These are phyloP conservation scores for Bergia sp. DNA, from an alignment of 92 coral and sea anemone genomes.

Conservation along the genomic window DNA sequence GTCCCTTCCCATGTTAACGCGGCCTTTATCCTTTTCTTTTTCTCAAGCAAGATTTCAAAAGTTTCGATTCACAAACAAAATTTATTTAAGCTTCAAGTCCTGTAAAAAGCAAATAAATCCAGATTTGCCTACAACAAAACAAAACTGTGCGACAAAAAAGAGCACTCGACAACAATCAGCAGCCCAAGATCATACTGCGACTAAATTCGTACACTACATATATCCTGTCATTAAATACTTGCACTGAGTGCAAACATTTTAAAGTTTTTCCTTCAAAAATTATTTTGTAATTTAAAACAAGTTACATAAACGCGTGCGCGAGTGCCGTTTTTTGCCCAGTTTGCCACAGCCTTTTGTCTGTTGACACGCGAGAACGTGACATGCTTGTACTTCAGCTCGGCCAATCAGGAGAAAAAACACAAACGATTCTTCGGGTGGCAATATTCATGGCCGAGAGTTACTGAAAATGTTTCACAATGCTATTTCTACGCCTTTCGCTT, in stretches of 20 bases:
- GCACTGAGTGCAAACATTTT: background rate
- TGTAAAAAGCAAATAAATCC: no score
- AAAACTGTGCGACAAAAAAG: background rate
- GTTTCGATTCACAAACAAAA: background rate
- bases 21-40: background rate
- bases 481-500: background rate
- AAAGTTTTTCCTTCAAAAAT: no score
- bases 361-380: background rate
- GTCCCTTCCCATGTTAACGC: background rate
- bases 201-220: background rate
- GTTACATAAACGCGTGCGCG: background rate
- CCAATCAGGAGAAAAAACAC: conserved; percentile 16
- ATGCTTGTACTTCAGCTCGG: background rate
- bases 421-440: conserved; percentile 19
- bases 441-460: background rate
- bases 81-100: background rate
- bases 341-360: background rate
- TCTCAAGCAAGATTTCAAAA: background rate
- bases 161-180: background rate
- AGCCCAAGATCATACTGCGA: background rate
- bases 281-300: background rate
- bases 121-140: no score
- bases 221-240: background rate
- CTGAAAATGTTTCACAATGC: background rate
- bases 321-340: background rate